Evolutionary conservation across 1,140 invertebrate genomes (phyloP).

Genomic region (Hesperophylax magnus): DNA sequence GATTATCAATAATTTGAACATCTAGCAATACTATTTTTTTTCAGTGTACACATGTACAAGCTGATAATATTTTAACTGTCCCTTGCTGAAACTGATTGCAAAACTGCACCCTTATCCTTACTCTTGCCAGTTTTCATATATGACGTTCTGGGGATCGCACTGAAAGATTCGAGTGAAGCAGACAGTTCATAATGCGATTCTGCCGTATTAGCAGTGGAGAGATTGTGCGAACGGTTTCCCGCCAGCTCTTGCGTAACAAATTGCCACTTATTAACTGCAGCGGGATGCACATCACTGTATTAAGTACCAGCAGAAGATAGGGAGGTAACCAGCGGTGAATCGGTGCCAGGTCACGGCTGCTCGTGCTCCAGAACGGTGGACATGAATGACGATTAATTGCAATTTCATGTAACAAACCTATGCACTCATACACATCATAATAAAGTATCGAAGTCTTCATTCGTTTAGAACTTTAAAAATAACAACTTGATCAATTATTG

Average conservation of each 20-base stretch:
- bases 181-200: constrained; percentile 55
- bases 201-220: constrained; percentile 39
- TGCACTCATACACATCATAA: no score
- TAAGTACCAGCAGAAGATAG: not conserved
- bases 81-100: no score
- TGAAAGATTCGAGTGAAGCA: constrained; percentile 50
- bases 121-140: not conserved
- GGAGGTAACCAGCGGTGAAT: not conserved
- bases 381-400: not conserved
- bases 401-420: not conserved
- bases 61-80: no score
- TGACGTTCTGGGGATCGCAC: not conserved
- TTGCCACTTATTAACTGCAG: constrained; percentile 29
- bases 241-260: constrained; percentile 37
- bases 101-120: not conserved
- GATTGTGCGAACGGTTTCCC: constrained; percentile 31
- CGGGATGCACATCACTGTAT: not conserved
- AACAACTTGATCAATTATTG: no score
- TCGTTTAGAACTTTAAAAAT: no score
- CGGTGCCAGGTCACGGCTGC: not conserved
- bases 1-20: no score
- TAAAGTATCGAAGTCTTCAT: no score
- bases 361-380: not conserved
- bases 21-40: no score
- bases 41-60: no score